Conservation (phyloP, 2,113 vertebrate species). For the Dipodomys merriami region DNA sequence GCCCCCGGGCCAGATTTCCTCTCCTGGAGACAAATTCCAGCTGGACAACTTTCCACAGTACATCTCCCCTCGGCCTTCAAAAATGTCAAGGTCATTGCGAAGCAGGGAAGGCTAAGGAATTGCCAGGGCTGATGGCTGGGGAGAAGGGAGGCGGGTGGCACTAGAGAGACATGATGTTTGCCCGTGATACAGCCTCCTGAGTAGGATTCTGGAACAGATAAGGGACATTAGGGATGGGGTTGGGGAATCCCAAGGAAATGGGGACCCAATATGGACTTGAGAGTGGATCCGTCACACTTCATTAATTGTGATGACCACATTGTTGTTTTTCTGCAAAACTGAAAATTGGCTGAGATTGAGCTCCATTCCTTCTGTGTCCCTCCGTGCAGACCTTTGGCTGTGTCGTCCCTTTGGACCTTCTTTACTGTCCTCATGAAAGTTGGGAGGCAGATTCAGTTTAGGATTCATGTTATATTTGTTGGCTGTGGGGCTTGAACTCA, state of each 20-base stretch:
- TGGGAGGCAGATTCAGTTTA: neutral
- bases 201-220: neutral
- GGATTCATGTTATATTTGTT: too few relatives aligned
- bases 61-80: neutral
- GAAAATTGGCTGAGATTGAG: neutral
- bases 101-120: neutral
- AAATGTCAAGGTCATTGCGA: neutral
- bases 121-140: neutral
- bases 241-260: neutral
- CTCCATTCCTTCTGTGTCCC: neutral
- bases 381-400: neutral
- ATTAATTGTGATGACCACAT: neutral
- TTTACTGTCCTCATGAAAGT: neutral
- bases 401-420: neutral
- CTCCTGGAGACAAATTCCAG: neutral
- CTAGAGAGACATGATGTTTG: fast-evolving
- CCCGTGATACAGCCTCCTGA: neutral
- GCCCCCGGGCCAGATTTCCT: neutral
- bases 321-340: neutral
- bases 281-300: neutral
- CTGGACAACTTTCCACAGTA: neutral
- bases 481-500: too few relatives aligned
- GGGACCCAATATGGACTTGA: neutral
- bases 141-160: neutral
- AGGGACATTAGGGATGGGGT: neutral